These are phyloP conservation scores for Drosophila simulans DNA, from an alignment of 1,140 invertebrate species.

Conservation along the genomic window DNA sequence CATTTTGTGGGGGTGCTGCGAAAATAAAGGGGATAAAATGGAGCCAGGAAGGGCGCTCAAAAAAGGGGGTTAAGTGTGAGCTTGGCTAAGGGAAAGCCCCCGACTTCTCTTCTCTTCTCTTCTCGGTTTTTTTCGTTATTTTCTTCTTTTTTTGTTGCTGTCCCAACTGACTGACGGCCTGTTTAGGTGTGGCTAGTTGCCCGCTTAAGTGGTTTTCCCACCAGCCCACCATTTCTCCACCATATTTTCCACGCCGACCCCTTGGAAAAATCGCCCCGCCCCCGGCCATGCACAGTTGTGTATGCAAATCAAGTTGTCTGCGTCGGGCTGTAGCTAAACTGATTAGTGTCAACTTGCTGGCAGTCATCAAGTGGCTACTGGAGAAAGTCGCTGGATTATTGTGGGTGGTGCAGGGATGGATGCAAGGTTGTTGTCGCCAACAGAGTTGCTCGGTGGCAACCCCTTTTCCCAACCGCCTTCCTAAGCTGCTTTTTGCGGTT, in stretches of 20 bases:
- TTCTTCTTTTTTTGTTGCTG: too few relatives aligned
- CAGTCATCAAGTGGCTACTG: constrained; percentile 51
- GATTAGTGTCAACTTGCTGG: constrained; percentile 52
- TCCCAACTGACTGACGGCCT: constrained; percentile 31
- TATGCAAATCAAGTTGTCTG: constrained; percentile 50
- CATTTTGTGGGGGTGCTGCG: constrained; percentile 53
- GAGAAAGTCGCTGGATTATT: constrained; percentile 11
- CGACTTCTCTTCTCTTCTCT: background rate
- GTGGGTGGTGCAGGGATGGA: background rate
- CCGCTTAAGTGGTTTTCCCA: constrained; percentile 70
- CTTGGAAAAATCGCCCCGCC: background rate
- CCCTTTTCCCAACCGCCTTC: background rate
- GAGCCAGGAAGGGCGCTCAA: background rate
- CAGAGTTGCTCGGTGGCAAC: background rate
- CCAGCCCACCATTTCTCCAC: constrained; percentile 17
- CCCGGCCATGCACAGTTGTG: constrained; percentile 27
- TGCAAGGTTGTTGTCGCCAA: constrained; percentile 11
- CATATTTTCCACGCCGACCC: background rate
- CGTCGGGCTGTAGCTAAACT: constrained; percentile 48
- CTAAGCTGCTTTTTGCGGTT: constrained; percentile 30
- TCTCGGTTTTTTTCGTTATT: background rate
- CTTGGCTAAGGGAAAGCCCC: background rate
- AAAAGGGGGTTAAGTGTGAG: constrained; percentile 11
- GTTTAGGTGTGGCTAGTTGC: constrained; percentile 73
- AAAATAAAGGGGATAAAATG: constrained; percentile 1